Conservation (phyloP, 2,797 vertebrate species). For the Bradypus variegatus region DNA sequence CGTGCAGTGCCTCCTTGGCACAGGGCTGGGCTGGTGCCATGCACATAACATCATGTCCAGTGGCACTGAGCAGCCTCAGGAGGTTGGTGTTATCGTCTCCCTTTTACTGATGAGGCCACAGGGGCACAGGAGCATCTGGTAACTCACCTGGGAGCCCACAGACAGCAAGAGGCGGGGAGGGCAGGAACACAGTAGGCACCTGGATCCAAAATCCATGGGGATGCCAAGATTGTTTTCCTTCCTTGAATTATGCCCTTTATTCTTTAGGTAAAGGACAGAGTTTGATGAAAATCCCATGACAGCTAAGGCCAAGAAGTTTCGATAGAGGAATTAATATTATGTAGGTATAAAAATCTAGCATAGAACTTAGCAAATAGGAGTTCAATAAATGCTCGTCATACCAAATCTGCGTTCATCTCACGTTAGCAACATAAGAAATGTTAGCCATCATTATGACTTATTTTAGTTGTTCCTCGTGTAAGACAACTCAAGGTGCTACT, state of each 20-base stretch:
- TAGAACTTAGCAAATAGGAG: not conserved
- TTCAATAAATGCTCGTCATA: not conserved
- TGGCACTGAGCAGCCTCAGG: not conserved
- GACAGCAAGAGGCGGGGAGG: not conserved
- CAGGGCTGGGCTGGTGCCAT: fast-evolving
- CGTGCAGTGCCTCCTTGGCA: fast-evolving
- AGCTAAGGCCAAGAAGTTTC: not conserved
- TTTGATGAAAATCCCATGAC: not conserved
- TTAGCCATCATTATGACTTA: not conserved
- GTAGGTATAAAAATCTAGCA: not conserved
- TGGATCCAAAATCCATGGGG: not conserved
- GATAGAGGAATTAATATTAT: not conserved
- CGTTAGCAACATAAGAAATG: not conserved
- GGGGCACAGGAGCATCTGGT: not conserved
- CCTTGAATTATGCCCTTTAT: not conserved
- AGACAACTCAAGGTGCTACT: not conserved
- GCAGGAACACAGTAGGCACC: not conserved
- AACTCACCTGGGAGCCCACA: not conserved
- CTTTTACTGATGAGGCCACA: not conserved
- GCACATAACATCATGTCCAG: fast-evolving
- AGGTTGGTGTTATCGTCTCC: not conserved
- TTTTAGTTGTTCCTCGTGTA: not conserved
- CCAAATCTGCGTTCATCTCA: not conserved
- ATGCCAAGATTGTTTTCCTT: not conserved
- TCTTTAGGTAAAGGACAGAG: not conserved